Conservation (phyloP, 2,888 invertebrate species). For the Phengaris arion region DNA sequence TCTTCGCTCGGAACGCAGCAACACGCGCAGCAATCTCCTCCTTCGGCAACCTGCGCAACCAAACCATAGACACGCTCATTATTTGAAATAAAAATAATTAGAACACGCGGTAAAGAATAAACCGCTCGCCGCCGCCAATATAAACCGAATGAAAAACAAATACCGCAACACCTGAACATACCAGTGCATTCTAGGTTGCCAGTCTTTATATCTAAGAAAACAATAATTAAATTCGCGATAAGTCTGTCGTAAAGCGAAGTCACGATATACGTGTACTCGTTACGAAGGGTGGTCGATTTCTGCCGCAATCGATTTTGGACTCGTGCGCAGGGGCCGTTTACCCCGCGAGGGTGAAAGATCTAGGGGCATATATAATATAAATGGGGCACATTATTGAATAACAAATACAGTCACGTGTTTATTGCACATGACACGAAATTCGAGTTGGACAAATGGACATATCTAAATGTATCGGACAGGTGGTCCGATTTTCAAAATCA, state of each 20-base stretch:
- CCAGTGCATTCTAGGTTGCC: slow-evolving; percentile 71
- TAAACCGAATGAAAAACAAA: slow-evolving; percentile 41
- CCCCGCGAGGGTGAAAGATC: slow-evolving; percentile 15
- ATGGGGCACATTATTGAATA: slow-evolving; percentile 22
- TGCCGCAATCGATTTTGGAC: slow-evolving; percentile 65
- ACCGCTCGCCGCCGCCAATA: slow-evolving; percentile 24
- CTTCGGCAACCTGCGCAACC: slow-evolving; percentile 86
- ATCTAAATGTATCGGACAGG: neutral
- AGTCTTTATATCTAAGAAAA: slow-evolving; percentile 67
- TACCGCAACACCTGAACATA: slow-evolving; percentile 58
- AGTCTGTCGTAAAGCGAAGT: slow-evolving; percentile 49
- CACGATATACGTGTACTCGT: slow-evolving; percentile 31
- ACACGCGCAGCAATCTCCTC: slow-evolving; percentile 94
- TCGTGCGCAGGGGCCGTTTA: slow-evolving; percentile 65
- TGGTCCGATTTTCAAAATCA: neutral
- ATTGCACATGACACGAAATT: slow-evolving; percentile 4
- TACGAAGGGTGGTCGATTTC: slow-evolving; percentile 45
- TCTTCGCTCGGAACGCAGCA: slow-evolving; percentile 90
- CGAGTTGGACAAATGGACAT: neutral
- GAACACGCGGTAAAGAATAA: slow-evolving; percentile 19
- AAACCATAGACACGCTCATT: slow-evolving; percentile 73
- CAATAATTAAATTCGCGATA: slow-evolving; percentile 74
- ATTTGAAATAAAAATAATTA: slow-evolving; percentile 36
- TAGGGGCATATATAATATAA: slow-evolving; percentile 13
- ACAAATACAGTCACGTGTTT: slow-evolving; percentile 22